phyloP scores from a whole-genome alignment of 2,113 vertebrate species.

The Triplophysa rosa region DNA sequence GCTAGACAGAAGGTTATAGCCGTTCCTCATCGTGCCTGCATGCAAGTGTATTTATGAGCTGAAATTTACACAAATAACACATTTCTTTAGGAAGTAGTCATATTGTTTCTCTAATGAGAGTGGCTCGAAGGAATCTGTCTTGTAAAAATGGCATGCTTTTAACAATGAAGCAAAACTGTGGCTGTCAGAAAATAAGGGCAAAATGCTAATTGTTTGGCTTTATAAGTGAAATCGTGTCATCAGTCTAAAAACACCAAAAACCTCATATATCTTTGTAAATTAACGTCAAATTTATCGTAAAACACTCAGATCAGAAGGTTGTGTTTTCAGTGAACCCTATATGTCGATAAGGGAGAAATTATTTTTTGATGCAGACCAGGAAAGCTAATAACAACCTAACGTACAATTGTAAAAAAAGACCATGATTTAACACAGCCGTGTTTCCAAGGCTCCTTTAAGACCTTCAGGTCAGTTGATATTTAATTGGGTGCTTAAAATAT shows the following conservation, averaged over 20 bases:
- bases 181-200: neutral
- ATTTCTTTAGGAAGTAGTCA: slow-evolving; percentile 52
- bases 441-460: slow-evolving; percentile 53
- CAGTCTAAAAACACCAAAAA: neutral
- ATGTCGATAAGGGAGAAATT: neutral
- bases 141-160: slow-evolving; percentile 55
- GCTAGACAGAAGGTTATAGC: slow-evolving; percentile 34
- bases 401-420: neutral
- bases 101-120: slow-evolving; percentile 59
- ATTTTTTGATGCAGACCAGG: neutral
- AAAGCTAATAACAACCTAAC: neutral
- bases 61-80: slow-evolving; percentile 62
- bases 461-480: slow-evolving; percentile 72
- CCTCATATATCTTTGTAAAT: neutral
- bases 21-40: slow-evolving; percentile 32
- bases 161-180: slow-evolving; percentile 13
- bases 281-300: slow-evolving; percentile 12
- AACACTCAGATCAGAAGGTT: slow-evolving; percentile 8
- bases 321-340: neutral
- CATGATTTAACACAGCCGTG: slow-evolving; percentile 33
- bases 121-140: slow-evolving; percentile 53
- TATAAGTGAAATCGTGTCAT: slow-evolving; percentile 13
- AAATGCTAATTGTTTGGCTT: neutral
- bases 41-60: slow-evolving; percentile 42
- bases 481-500: slow-evolving; percentile 80